phyloP scores from a whole-genome alignment of 2,797 vertebrate species.

The Enteromius treurensis region DNA sequence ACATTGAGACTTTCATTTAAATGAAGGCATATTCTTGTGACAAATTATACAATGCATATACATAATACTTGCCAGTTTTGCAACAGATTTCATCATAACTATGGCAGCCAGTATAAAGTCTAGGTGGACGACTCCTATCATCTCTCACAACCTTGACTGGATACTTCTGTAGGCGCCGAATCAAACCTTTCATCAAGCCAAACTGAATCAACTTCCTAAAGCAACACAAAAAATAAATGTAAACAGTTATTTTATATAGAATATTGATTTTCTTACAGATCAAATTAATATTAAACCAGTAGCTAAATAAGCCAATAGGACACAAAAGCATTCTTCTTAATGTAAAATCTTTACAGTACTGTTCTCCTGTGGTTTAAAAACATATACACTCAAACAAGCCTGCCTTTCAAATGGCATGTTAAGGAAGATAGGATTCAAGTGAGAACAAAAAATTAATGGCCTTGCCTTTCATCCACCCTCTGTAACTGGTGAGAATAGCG shows the following conservation, averaged over 20 bases:
- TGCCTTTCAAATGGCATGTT: not conserved
- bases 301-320: not conserved
- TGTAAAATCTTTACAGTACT: not conserved
- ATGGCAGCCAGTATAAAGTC: conserved; percentile 94
- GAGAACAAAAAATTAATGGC: not conserved
- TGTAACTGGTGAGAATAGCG: conserved; percentile 94
- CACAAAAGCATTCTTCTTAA: not conserved
- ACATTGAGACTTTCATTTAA: conserved; percentile 36
- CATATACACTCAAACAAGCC: not conserved
- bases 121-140: conserved; percentile 87
- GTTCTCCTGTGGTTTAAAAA: not conserved
- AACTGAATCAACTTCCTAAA: conserved; percentile 94
- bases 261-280: not conserved
- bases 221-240: not conserved
- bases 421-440: not conserved
- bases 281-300: not conserved
- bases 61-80: conserved; percentile 86
- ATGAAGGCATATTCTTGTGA: not conserved
- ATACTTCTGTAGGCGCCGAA: conserved; percentile 94
- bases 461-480: conserved; percentile 91
- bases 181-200: conserved; percentile 93
- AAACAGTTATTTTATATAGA: not conserved
- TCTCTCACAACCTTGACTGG: conserved; percentile 89
- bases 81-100: conserved; percentile 99
- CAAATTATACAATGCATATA: not conserved